phyloP scores from a whole-genome alignment of 2,113 vertebrate genomes.

The Toxostoma redivivum region DNA sequence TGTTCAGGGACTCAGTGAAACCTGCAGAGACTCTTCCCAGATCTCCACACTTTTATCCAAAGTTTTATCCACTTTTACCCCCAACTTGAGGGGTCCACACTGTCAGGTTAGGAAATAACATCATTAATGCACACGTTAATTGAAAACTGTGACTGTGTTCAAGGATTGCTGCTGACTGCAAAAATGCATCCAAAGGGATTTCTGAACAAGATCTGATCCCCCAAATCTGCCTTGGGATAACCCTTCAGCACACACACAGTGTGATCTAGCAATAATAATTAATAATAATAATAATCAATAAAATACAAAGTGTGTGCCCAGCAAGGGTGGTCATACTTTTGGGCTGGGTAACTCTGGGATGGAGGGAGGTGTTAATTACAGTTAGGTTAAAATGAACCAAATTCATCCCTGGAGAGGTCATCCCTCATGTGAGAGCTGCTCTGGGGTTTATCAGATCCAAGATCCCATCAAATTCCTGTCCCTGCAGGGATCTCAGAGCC shows the following conservation, averaged over 20 bases:
- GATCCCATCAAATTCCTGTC: fast-evolving
- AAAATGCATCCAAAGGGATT: neutral
- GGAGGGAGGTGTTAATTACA: neutral
- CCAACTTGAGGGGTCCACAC: neutral
- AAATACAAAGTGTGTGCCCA: no score
- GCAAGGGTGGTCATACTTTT: fast-evolving
- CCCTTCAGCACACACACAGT: neutral
- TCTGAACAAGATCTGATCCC: neutral
- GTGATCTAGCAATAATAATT: no score
- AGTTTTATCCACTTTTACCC: no score
- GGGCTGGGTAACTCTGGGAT: neutral
- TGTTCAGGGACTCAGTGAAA: neutral
- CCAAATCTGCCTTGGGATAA: neutral
- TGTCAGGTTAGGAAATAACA: neutral
- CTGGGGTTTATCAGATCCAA: neutral
- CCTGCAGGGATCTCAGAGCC: neutral
- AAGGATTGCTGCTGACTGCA: neutral
- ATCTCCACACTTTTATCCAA: neutral
- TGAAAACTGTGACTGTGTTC: neutral
- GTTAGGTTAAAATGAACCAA: no score
- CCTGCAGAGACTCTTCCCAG: neutral
- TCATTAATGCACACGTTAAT: neutral
- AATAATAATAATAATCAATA: no score
- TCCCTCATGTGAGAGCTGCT: neutral
- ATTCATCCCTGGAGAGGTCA: neutral